These are phyloP conservation scores for Trichopria drosophilae DNA, from an alignment of 2,888 invertebrate genomes.

Conservation along the genomic window DNA sequence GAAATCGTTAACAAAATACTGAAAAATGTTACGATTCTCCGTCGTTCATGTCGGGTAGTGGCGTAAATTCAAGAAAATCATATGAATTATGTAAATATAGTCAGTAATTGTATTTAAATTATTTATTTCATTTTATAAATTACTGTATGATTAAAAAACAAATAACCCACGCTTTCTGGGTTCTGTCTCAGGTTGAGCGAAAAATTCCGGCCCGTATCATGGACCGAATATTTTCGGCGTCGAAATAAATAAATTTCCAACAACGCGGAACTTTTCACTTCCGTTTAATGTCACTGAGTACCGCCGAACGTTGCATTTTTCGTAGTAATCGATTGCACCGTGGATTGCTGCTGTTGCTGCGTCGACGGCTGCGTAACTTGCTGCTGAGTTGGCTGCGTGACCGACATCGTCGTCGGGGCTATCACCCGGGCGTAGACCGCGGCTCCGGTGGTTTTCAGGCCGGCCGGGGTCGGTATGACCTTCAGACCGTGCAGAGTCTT, in stretches of 20 bases:
- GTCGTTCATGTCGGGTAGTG: too few relatives aligned
- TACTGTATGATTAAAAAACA: too few relatives aligned
- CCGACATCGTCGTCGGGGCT: constrained; percentile 52
- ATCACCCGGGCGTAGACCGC: constrained; percentile 56
- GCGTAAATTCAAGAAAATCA: too few relatives aligned
- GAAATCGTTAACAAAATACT: too few relatives aligned
- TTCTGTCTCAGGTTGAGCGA: too few relatives aligned
- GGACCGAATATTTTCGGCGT: too few relatives aligned
- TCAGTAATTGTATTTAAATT: too few relatives aligned
- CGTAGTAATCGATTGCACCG: background rate
- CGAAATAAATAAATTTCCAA: background rate
- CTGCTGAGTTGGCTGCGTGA: constrained; percentile 7
- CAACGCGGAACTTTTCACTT: background rate
- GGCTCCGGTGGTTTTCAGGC: constrained; percentile 53
- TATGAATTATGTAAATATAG: too few relatives aligned
- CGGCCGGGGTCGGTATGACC: constrained; percentile 54
- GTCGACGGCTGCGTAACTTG: background rate
- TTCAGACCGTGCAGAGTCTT: constrained; percentile 55
- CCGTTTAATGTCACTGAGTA: constrained; percentile 10
- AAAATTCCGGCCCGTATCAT: too few relatives aligned
- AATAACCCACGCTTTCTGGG: too few relatives aligned
- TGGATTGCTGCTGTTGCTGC: constrained; percentile 1
- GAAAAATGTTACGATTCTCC: too few relatives aligned
- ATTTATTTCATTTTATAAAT: too few relatives aligned
- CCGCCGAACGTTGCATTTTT: constrained; percentile 22